Base-by-base conservation (phyloP, 2,888 invertebrate species). In the Cosmia trapezina region DNA sequence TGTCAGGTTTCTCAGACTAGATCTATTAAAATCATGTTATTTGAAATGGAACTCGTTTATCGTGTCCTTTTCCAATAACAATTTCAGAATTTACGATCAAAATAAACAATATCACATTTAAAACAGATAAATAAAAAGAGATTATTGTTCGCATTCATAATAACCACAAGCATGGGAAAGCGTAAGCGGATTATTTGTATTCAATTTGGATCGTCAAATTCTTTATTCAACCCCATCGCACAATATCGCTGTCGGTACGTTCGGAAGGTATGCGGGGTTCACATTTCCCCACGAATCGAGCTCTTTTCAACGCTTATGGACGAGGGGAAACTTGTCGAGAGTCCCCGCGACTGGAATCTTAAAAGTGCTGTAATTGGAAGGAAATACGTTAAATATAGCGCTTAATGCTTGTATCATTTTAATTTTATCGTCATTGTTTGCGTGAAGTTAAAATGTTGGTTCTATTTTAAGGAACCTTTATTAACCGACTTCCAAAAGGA, bases 131-230 rank as follows among this genome's bases (percentile, higher is more conserved):
- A 47, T 62, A 62, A 70, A 77, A 70, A 45, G 14, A 70, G 45
- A 78, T 78, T 77, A 62, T 71, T 72, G 47, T 78, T 47, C 33
- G 41, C 17, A 56, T 63, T 59, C 41, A 76, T 59, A 61, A 62
- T 43, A 62, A 54, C 41, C 47, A 53, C 47, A 57, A 43, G n/a
- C 62, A 76, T 53, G 22, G 63, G 43, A 43, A 49, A n/a, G 45
- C 43, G 7, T 67, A 80, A 80, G 74, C 75, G 80, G 78, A 78
- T 78, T 78, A 78, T 80, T 78, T 69, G 80, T 80, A 80, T 80
- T 80, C 68, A 80, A 78, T 78, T 78, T 78, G 51, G 51, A 64
- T 61, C 64, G 63, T 74, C 45, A 65, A 80, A 61, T 65, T 78
- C 70, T 80, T 75, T 69, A 67, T 80, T 66, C 65, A 70, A 70